Base-by-base conservation (phyloP, 2,888 invertebrate species). In the Drosophila paracracens region DNA sequence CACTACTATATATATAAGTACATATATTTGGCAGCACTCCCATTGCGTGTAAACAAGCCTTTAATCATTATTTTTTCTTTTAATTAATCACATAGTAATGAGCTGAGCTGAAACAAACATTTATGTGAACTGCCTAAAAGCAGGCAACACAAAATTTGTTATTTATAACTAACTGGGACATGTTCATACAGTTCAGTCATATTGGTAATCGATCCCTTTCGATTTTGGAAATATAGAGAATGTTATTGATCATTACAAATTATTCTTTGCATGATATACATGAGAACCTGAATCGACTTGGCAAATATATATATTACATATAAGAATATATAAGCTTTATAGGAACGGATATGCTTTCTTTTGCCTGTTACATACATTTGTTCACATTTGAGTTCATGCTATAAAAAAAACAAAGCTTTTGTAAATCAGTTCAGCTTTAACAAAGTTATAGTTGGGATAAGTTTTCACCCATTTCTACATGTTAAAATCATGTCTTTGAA, bases 51-150 rank as follows among this genome's bases (percentile, higher is more conserved):
- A 46, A 13, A 4, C 13, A 4, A 7, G 4, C 2, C 7, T 7
- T 16, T 46, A 25, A 13, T 4, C 16, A 21, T 2, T 43, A 2
- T 4, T 21, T 46, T 46, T 46, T 40, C 5, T 16, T 4, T 4
- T 7, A 43, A 13, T 16, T 21, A 46, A 54, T 11, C 43, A 25
- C 51, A n/a, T 31, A 38, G 38, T 51, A 62, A 25, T 21, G 33
- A 29, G 13, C 27, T 27, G 16, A 52, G 36, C 33, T 31, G 16
- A 27, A 5, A 2, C 43, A 27, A 36, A 16, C 36, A 57, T 74
- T 68, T 70, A 70, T 48, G 56, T 21, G 43, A 36, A 57, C 61
- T 65, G 86, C 86, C 84, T 40, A 75, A 88, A 85, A 86, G 88
- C 75, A 83, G 83, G 79, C 84, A 76, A 76, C 61, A 63, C 3